Evolutionary conservation across 2,888 invertebrate species (phyloP).

Genomic region (Ametastegia equiseti): DNA sequence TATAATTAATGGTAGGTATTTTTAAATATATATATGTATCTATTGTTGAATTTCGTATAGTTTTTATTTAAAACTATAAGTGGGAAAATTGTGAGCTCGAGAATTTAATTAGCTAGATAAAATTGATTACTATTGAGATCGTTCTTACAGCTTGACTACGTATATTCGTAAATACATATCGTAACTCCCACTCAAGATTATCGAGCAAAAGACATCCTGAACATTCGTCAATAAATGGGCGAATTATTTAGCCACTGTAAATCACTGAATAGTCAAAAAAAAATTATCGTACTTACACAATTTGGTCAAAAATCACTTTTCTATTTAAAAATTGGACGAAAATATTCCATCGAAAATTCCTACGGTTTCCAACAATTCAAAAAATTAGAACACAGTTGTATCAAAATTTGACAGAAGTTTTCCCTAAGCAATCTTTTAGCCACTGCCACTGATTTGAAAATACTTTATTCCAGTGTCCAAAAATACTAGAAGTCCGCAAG

Average conservation of each 20-base stretch:
- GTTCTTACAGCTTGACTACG: conserved; percentile 45
- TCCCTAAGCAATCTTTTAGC: not conserved
- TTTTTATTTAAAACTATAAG: not conserved
- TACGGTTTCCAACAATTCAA: not conserved
- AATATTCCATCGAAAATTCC: too few species aligned
- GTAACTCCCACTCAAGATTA: not conserved
- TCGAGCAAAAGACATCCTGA: not conserved
- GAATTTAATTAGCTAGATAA: conserved; percentile 30
- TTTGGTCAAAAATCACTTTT: too few species aligned
- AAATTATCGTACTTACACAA: too few species aligned
- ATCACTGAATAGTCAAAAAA: too few species aligned
- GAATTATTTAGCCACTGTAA: too few species aligned
- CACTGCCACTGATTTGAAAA: too few species aligned
- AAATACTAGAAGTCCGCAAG: not conserved
- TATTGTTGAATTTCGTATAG: not conserved
- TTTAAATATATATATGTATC: not conserved
- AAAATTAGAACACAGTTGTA: not conserved
- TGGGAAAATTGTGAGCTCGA: not conserved
- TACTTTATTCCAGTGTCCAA: not conserved
- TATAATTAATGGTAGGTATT: conserved; percentile 22
- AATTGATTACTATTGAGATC: conserved; percentile 55
- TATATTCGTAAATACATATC: conserved; percentile 7
- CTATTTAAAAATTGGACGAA: too few species aligned
- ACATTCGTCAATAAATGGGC: too few species aligned
- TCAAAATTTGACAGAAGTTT: not conserved